phyloP scores from a whole-genome alignment of 2,797 vertebrate species.

The Sebastes itinus region DNA sequence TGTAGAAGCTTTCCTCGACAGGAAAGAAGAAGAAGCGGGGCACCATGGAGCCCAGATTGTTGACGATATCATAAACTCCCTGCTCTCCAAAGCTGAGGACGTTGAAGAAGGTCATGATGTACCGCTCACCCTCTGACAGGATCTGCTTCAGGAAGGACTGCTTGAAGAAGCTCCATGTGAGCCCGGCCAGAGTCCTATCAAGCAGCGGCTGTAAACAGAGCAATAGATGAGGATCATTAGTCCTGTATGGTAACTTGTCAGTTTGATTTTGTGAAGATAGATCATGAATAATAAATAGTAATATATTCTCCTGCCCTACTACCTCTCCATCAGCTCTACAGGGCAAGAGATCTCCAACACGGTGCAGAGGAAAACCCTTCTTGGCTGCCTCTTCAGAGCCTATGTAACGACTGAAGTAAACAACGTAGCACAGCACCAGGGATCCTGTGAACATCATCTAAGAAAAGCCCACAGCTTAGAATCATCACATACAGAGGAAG shows the following conservation, averaged over 20 bases:
- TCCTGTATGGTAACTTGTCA: rapidly evolving
- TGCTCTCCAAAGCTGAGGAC: conserved; percentile 98
- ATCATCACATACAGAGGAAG: neutral
- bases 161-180: conserved; percentile 99
- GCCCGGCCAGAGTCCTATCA: conserved; percentile 87
- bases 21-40: conserved; percentile 96
- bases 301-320: neutral
- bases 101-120: conserved; percentile 98
- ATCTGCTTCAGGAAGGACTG: conserved; percentile 98
- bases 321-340: conserved; percentile 82
- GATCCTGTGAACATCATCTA: conserved; percentile 90
- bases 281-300: neutral
- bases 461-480: conserved; percentile 15
- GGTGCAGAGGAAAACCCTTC: conserved; percentile 86
- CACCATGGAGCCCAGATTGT: conserved; percentile 97
- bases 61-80: conserved; percentile 95
- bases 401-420: conserved; percentile 89
- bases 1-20: conserved; percentile 97
- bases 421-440: conserved; percentile 87
- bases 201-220: conserved; percentile 82
- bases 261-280: neutral
- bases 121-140: conserved; percentile 96
- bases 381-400: conserved; percentile 85
- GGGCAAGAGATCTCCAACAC: conserved; percentile 86
- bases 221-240: neutral